Conservation (phyloP, 2,113 vertebrate genomes). For the Monopterus albus region DNA sequence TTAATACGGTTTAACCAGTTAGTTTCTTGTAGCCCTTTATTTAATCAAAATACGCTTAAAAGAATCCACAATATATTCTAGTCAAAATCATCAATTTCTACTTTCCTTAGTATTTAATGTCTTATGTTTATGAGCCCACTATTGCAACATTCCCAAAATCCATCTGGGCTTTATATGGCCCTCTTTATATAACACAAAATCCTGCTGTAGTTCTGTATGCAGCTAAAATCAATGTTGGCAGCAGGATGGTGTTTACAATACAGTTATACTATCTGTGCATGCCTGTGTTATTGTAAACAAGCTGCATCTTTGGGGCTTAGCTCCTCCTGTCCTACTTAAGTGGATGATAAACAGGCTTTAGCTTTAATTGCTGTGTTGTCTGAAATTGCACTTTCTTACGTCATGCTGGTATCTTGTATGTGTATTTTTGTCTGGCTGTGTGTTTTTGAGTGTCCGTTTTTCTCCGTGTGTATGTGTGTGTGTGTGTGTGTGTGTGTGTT, state of each 20-base stretch:
- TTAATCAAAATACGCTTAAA: too few species aligned
- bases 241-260: constrained; percentile 21
- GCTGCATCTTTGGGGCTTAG: constrained; percentile 57
- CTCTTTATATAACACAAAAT: neutral
- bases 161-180: neutral
- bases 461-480: too few species aligned
- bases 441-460: constrained; percentile 41
- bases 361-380: constrained; percentile 62
- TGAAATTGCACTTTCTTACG: constrained; percentile 73
- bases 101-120: too few species aligned
- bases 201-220: neutral
- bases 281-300: constrained; percentile 61
- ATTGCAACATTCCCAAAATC: neutral
- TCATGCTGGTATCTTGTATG: constrained; percentile 67
- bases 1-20: too few species aligned
- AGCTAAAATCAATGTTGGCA: constrained; percentile 21
- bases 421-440: constrained; percentile 42
- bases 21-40: too few species aligned
- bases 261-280: constrained; percentile 9
- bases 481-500: constrained; percentile 24
- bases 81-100: too few species aligned
- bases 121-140: neutral
- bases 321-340: constrained; percentile 64
- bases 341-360: constrained; percentile 63
- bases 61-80: too few species aligned